A percentile compares a stretch with the other conserved stretches of the same genome.
Conservation (phyloP, 2,888 invertebrate genomes). For the Amphipoea oculea region DNA sequence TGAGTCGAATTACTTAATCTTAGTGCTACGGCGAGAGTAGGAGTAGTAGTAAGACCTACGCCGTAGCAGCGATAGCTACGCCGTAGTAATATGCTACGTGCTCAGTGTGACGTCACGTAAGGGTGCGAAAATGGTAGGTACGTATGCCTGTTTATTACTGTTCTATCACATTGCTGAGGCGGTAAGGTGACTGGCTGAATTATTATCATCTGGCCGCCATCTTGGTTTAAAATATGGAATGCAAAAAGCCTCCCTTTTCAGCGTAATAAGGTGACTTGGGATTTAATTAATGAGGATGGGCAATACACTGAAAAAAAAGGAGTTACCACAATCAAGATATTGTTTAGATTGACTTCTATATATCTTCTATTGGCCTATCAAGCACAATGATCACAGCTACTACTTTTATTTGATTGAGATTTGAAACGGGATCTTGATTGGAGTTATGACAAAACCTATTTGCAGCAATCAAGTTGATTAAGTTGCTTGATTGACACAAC, state of each 20-base stretch:
- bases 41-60: slow-evolving; percentile 41
- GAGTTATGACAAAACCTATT: no score
- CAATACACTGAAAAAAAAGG: not conserved
- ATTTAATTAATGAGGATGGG: not conserved
- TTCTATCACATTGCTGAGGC: slow-evolving; percentile 42
- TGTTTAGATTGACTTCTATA: no score
- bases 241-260: not conserved
- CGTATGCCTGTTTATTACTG: slow-evolving; percentile 59
- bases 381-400: no score
- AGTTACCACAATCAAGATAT: no score
- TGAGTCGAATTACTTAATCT: slow-evolving; percentile 49
- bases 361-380: no score
- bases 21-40: slow-evolving; percentile 29
- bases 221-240: slow-evolving; percentile 29
- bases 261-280: not conserved
- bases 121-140: slow-evolving; percentile 45
- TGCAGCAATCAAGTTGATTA: no score
- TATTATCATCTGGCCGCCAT: slow-evolving; percentile 32
- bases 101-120: slow-evolving; percentile 56
- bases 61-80: slow-evolving; percentile 58
- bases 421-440: no score
- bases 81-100: slow-evolving; percentile 66
- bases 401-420: no score
- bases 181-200: slow-evolving; percentile 29
- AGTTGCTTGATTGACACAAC: no score